phyloP scores from a whole-genome alignment of 2,797 vertebrate genomes.

The Sebastes vulpes region DNA sequence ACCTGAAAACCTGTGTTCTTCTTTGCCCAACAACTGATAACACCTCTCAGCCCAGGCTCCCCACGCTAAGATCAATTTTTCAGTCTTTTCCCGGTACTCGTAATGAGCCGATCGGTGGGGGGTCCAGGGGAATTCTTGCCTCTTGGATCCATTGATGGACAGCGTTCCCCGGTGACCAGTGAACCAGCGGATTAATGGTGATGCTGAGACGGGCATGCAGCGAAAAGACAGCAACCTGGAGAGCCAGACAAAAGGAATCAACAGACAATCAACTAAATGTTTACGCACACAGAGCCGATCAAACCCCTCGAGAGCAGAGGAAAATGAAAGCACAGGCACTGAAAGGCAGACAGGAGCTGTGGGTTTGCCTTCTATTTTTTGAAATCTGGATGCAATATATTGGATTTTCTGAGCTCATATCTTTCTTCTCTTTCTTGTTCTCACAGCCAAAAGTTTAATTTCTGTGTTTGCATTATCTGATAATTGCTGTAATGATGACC shows the following conservation, averaged over 20 bases:
- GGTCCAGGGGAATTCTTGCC: slow-evolving; percentile 24
- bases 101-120: slow-evolving; percentile 11
- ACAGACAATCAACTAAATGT: slow-evolving; percentile 30
- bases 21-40: slow-evolving; percentile 2
- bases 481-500: not conserved
- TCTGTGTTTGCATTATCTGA: not conserved
- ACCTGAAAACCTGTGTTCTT: not conserved
- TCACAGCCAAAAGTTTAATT: slow-evolving; percentile 1
- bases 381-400: not conserved
- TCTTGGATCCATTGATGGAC: slow-evolving; percentile 45
- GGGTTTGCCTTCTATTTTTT: not conserved
- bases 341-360: not conserved
- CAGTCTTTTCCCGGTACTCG: not conserved
- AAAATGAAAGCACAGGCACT: not conserved
- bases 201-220: slow-evolving; percentile 20
- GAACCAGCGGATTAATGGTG: slow-evolving; percentile 37
- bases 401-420: not conserved
- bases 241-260: slow-evolving; percentile 25
- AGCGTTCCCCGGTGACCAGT: slow-evolving; percentile 22
- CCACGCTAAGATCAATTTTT: not conserved
- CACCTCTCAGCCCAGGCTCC: not conserved
- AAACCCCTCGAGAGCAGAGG: slow-evolving; percentile 8
- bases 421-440: not conserved
- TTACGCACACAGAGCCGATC: slow-evolving; percentile 11
- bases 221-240: slow-evolving; percentile 22